These are phyloP conservation scores for Vultur gryphus DNA, from an alignment of 2,797 vertebrate genomes.

Conservation along the genomic window DNA sequence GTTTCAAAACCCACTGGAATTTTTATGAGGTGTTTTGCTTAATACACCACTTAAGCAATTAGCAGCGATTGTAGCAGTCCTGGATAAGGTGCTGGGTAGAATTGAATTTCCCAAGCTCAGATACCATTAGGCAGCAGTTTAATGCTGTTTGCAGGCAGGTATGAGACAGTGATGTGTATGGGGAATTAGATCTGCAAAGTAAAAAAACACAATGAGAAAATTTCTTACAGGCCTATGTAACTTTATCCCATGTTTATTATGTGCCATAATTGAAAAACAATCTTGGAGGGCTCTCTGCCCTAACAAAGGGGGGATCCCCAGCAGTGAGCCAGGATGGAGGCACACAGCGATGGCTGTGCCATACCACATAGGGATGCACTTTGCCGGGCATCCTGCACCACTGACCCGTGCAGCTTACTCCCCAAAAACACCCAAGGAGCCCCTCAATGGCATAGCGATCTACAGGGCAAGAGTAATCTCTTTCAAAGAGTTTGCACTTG, in stretches of 20 bases:
- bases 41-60: slow-evolving; percentile 47
- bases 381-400: background rate
- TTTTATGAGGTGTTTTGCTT: slow-evolving; percentile 33
- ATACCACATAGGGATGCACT: background rate
- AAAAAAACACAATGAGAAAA: background rate
- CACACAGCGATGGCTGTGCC: background rate
- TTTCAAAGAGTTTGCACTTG: background rate
- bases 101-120: slow-evolving; percentile 41
- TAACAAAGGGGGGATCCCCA: background rate
- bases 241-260: background rate
- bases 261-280: background rate
- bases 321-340: background rate
- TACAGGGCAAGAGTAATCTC: background rate
- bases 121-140: slow-evolving; percentile 1
- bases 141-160: background rate
- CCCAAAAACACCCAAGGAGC: background rate
- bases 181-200: background rate
- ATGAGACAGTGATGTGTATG: background rate
- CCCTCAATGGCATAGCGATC: background rate
- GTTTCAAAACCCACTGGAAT: slow-evolving; percentile 10
- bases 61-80: slow-evolving; percentile 13
- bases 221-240: background rate
- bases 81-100: background rate
- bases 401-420: background rate
- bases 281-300: background rate